These are phyloP conservation scores for Gyps fulvus DNA, from an alignment of 2,113 vertebrate species.

Conservation along the genomic window DNA sequence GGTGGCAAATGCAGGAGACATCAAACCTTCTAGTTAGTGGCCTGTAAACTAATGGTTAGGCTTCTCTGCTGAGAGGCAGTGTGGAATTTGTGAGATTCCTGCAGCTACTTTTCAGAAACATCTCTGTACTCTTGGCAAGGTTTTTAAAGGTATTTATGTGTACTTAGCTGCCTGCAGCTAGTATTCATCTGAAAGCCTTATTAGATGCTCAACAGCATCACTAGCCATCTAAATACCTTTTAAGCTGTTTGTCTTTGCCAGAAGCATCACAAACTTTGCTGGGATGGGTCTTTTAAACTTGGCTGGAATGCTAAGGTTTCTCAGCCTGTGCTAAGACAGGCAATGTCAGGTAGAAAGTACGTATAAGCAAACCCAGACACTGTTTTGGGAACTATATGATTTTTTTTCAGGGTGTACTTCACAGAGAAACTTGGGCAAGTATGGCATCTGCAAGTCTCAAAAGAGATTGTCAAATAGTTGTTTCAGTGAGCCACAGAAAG, in stretches of 20 bases:
- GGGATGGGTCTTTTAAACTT: background rate
- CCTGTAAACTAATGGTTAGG: background rate
- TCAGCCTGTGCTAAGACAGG: background rate
- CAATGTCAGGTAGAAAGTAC: background rate
- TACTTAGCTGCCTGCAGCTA: background rate
- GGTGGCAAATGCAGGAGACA: background rate
- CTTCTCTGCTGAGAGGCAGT: background rate
- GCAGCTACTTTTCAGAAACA: background rate
- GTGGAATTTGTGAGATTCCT: background rate
- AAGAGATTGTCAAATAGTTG: background rate
- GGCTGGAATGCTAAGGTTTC: background rate
- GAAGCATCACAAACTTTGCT: background rate
- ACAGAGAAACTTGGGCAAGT: background rate
- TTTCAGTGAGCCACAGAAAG: background rate
- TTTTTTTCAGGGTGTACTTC: background rate
- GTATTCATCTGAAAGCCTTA: background rate
- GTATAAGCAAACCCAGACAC: background rate
- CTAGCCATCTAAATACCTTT: background rate
- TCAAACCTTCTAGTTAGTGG: background rate
- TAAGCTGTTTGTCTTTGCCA: background rate
- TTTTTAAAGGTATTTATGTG: background rate
- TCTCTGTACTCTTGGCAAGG: background rate
- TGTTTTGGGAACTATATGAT: background rate
- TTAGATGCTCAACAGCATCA: background rate
- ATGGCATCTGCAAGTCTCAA: background rate